Conservation (phyloP, 1,140 invertebrate species). For the Steinernema feltiae region DNA sequence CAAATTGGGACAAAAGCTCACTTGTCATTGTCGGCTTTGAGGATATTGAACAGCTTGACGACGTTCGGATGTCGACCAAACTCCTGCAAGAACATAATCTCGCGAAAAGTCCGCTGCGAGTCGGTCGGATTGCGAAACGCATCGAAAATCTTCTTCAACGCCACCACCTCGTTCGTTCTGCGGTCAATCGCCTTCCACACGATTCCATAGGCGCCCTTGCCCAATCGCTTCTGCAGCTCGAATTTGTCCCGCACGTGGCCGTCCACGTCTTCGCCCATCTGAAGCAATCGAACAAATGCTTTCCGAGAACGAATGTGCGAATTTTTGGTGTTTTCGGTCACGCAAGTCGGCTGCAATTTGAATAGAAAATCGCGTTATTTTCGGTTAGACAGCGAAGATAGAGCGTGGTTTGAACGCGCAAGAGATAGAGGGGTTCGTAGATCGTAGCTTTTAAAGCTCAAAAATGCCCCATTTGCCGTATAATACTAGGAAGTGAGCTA, state of each 20-base stretch:
- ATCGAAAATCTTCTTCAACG: conserved; percentile 96
- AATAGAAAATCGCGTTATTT: too few species aligned
- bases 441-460: not conserved
- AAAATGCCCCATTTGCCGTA: not conserved
- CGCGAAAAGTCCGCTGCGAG: conserved; percentile 61
- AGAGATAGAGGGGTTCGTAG: not conserved
- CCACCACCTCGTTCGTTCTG: conserved; percentile 77
- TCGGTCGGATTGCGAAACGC: conserved; percentile 78
- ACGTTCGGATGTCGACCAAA: conserved; percentile 92
- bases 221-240: conserved; percentile 78
- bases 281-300: too few species aligned
- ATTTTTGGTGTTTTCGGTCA: not conserved
- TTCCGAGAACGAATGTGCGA: not conserved
- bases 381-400: too few species aligned
- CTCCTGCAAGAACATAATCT: conserved; percentile 62
- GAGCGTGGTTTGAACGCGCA: too few species aligned
- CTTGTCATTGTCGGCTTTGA: conserved; percentile 83
- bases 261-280: conserved; percentile 69
- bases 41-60: conserved; percentile 80
- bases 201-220: conserved; percentile 95
- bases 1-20: conserved; percentile 22
- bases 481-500: not conserved
- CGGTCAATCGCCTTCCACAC: conserved; percentile 92
- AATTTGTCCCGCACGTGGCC: conserved; percentile 77
- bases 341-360: not conserved